A percentile compares a stretch with the other conserved stretches of the same genome.
Conservation (phyloP, 2,888 invertebrate species). For the Chrysina gloriosa region DNA sequence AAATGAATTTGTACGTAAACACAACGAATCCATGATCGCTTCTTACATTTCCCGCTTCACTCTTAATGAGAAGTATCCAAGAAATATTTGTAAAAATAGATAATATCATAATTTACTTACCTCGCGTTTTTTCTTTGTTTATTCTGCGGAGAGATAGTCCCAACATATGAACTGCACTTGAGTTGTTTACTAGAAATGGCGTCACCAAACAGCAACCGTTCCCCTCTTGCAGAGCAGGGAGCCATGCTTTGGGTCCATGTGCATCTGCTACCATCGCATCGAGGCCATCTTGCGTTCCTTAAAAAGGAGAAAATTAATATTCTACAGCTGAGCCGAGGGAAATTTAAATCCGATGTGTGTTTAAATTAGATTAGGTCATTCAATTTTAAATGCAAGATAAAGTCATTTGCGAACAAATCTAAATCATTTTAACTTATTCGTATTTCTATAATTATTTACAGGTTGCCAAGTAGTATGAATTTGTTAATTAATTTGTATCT, state of each 20-base stretch:
- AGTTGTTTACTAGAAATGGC: conserved; percentile 58
- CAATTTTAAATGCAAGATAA: too few relatives aligned
- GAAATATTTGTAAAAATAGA: neutral
- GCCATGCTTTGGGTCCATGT: conserved; percentile 19
- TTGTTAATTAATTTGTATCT: too few relatives aligned
- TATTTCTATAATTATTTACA: too few relatives aligned
- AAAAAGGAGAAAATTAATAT: conserved; percentile 22
- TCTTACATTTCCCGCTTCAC: too few relatives aligned
- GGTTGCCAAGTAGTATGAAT: too few relatives aligned
- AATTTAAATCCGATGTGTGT: conserved; percentile 14
- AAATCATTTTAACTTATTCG: too few relatives aligned
- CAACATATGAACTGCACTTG: conserved; percentile 52
- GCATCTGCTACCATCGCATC: conserved; percentile 30
- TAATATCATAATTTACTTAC: conserved; percentile 19
- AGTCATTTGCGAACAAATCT: too few relatives aligned
- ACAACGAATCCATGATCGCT: too few relatives aligned
- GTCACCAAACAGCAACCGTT: conserved; percentile 48
- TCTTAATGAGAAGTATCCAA: too few relatives aligned
- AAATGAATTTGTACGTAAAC: too few relatives aligned
- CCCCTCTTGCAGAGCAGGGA: conserved; percentile 10
- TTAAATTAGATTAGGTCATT: neutral
- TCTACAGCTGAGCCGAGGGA: conserved; percentile 24
- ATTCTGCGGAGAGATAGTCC: conserved; percentile 32
- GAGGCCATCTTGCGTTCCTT: conserved; percentile 37
- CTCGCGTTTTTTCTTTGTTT: conserved; percentile 8